phyloP scores from a whole-genome alignment of 2,797 vertebrate genomes.

The Lithobates pipiens region DNA sequence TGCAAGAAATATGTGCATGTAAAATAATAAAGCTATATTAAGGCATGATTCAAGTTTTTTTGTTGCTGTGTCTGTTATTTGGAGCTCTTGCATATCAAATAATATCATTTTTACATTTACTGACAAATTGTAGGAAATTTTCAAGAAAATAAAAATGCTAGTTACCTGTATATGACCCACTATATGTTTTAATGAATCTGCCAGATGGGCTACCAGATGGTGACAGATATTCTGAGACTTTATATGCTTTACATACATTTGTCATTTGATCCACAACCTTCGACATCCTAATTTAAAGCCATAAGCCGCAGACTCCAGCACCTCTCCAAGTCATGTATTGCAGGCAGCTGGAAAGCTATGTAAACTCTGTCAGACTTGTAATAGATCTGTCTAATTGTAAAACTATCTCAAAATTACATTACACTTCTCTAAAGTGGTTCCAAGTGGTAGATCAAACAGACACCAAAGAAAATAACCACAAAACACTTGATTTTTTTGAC shows the following conservation, averaged over 20 bases:
- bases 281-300: slow-evolving; percentile 31
- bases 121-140: not conserved
- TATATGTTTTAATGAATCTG: not conserved
- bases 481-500: slow-evolving; percentile 41
- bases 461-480: slow-evolving; percentile 53
- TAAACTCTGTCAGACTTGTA: slow-evolving; percentile 52
- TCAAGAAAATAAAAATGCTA: not conserved
- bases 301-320: slow-evolving; percentile 38
- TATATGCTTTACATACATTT: slow-evolving; percentile 14
- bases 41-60: not conserved
- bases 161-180: not conserved
- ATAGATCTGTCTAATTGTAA: slow-evolving; percentile 54
- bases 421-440: slow-evolving; percentile 45
- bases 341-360: slow-evolving; percentile 50
- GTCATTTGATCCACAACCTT: slow-evolving; percentile 4
- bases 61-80: not conserved
- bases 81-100: not conserved
- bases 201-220: slow-evolving; percentile 10
- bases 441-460: slow-evolving; percentile 50
- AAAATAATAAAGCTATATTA: no score
- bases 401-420: slow-evolving; percentile 54
- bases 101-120: not conserved
- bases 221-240: not conserved
- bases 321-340: slow-evolving; percentile 41
- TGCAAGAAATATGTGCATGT: no score